A percentile compares a stretch with the other conserved stretches of the same genome.
phyloP scores from a whole-genome alignment of 2,113 vertebrate genomes.

The Hippoglossus stenolepis region DNA sequence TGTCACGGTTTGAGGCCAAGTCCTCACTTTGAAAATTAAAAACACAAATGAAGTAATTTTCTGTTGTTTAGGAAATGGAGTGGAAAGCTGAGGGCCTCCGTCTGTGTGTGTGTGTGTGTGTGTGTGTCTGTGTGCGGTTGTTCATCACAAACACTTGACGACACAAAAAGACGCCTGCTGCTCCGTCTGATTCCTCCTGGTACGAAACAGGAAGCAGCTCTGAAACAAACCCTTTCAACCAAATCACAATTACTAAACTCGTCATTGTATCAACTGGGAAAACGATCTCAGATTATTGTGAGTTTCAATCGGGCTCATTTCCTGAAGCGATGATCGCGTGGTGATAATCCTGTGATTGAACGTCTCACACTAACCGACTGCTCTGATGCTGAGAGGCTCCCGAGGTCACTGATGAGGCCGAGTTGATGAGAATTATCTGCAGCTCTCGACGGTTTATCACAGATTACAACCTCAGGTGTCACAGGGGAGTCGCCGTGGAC shows the following conservation, averaged over 20 bases:
- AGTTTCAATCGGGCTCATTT: slow-evolving; percentile 17
- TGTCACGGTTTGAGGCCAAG: neutral
- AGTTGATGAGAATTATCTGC: slow-evolving; percentile 3
- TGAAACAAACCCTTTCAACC: neutral
- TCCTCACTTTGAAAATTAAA: neutral
- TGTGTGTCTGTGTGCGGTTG: no score
- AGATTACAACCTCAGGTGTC: slow-evolving; percentile 1
- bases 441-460: slow-evolving; percentile 10
- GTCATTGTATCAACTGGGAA: slow-evolving; percentile 12
- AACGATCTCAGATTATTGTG: slow-evolving; percentile 10
- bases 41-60: neutral
- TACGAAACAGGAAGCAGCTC: neutral
- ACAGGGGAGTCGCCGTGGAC: neutral
- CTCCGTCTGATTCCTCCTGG: neutral
- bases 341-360: slow-evolving; percentile 11
- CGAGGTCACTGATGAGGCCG: slow-evolving; percentile 20
- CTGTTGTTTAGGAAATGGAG: neutral
- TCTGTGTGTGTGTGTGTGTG: no score
- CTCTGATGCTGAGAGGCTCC: neutral
- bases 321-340: neutral
- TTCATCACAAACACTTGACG: neutral
- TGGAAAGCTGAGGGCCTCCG: neutral
- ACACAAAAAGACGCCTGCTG: neutral
- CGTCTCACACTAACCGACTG: neutral
- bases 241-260: slow-evolving; percentile 9